Conservation (phyloP, 2,113 vertebrate genomes). For the Cyphomyrus plagiostoma region DNA sequence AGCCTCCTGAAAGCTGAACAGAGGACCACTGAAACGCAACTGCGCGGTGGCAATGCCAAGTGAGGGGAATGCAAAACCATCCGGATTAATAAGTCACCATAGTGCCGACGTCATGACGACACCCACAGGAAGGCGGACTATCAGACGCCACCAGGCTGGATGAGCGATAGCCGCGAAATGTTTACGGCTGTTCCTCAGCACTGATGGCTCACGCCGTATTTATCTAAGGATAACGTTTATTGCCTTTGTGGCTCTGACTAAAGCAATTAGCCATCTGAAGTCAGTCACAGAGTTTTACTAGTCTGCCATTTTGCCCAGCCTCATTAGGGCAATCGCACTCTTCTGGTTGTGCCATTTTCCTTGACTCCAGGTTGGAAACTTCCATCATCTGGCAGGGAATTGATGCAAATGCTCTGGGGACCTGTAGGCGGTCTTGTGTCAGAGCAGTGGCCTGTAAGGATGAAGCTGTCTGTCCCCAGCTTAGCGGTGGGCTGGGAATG, state of each 20-base stretch:
- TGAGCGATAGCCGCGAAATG: constrained; percentile 54
- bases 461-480: not conserved
- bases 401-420: not conserved
- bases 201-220: constrained; percentile 47
- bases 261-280: constrained; percentile 43
- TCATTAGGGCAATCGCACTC: not conserved
- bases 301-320: not conserved
- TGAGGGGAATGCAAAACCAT: constrained; percentile 43
- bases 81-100: constrained; percentile 36
- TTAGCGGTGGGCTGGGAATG: not conserved
- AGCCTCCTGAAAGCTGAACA: not conserved
- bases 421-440: not conserved
- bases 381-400: not conserved
- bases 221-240: constrained; percentile 51
- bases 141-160: constrained; percentile 33
- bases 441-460: not conserved
- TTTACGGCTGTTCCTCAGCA: constrained; percentile 42
- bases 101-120: constrained; percentile 36
- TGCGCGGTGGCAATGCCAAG: not conserved
- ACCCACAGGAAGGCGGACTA: constrained; percentile 24
- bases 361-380: not conserved
- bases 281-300: constrained; percentile 34
- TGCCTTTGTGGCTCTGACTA: constrained; percentile 48
- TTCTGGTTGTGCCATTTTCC: not conserved
- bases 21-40: not conserved